phyloP scores from a whole-genome alignment of 2,113 vertebrate genomes.

The cattle (Bos taurus) region ARS-UCD2.0 NC_037329.1:124757001-124757500 shows the following conservation, averaged over 20 bases:
- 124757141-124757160: neutral
- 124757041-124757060: constrained; percentile 38
- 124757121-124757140: neutral
- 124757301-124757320: constrained; percentile 44
- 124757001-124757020: constrained; percentile 28
- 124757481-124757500: constrained; percentile 30
- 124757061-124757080: neutral
- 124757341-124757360: constrained; percentile 22
- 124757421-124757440: constrained; percentile 39
- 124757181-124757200: neutral
- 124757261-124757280: constrained; percentile 15
- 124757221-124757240: constrained; percentile 6
- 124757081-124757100: neutral
- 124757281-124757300: constrained; percentile 1
- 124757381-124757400: constrained; percentile 22
- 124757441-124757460: constrained; percentile 47
- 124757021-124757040: constrained; percentile 15
- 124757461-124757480: neutral
- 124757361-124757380: constrained; percentile 23
- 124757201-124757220: constrained; percentile 18
- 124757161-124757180: neutral
- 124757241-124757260: neutral
- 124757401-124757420: constrained; percentile 1
- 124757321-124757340: constrained; percentile 34
- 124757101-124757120: neutral